Evolutionary conservation across 2,888 invertebrate genomes (phyloP).

Genomic region (Machimus rusticus): DNA sequence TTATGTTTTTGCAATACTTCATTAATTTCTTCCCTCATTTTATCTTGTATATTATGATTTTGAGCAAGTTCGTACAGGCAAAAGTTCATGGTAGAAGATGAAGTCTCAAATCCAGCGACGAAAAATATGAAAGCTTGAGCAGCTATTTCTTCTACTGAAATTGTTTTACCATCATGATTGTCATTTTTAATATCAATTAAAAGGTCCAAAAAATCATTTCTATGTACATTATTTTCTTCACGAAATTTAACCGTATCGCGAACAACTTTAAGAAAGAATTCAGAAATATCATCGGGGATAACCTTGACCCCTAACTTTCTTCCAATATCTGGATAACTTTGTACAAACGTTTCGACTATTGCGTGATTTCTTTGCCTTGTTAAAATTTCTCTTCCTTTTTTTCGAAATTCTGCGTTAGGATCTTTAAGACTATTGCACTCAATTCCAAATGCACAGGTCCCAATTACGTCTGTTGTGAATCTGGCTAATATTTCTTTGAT

Average conservation of each 20-base stretch:
- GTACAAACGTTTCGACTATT: constrained; percentile 45
- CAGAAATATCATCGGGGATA: constrained; percentile 53
- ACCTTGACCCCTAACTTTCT: constrained; percentile 51
- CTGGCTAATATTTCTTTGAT: constrained; percentile 61
- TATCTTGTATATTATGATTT: constrained; percentile 52
- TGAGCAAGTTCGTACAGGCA: constrained; percentile 59
- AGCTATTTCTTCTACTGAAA: constrained; percentile 50
- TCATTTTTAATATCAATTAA: constrained; percentile 64
- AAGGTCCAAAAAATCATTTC: constrained; percentile 68
- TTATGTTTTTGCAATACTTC: constrained; percentile 53
- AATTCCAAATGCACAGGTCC: constrained; percentile 63
- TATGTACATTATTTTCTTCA: constrained; percentile 62
- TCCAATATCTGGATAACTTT: constrained; percentile 52
- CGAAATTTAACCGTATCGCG: constrained; percentile 64
- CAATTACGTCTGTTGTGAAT: constrained; percentile 65
- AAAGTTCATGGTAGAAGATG: constrained; percentile 61
- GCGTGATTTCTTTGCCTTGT: neutral
- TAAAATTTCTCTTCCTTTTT: constrained; percentile 51
- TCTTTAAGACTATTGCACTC: constrained; percentile 61
- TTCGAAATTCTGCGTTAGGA: constrained; percentile 58
- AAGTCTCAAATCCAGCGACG: constrained; percentile 64
- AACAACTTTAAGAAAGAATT: constrained; percentile 64
- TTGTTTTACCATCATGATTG: constrained; percentile 49
- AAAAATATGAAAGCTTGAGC: constrained; percentile 61
- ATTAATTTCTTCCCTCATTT: neutral